Evolutionary conservation across 1,140 invertebrate species (phyloP), one percentile per base, ranked within the genome.

Genomic region (Ptiloglossa arizonensis): DNA sequence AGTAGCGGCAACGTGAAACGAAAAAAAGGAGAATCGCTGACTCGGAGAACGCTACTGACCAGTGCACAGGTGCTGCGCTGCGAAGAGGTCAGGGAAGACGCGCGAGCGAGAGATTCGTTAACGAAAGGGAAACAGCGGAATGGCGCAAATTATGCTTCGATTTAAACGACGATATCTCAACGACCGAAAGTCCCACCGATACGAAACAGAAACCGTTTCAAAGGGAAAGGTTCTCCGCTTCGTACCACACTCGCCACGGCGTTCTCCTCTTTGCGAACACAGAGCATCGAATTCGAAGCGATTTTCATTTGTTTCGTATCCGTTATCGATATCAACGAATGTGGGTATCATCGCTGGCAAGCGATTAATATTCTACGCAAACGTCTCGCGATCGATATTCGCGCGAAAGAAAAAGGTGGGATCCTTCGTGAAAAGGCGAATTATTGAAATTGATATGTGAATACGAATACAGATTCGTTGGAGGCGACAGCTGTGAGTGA

Each of bases 161-260:
- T 64, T 64, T 29, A 29, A 44, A 15, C 6, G 11, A 4, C 17
- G 3, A 46, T 63, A 63, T 63, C 59, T 64, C n/a, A 15, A n/a
- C 9, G 1, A n/a, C 44, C 22, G 19, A 52, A 8, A 0, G 15
- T 2, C 44, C 3, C 35, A 63, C 24, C n/a, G 17, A 3, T n/a
- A 8, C 5, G 41, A 19, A 48, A 62, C 56, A 62, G 35, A 62
- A 5, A 13, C 11, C 15, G 1, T 13, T 24, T 48, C 35, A 15
- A 72, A 48, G 41, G 19, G n/a, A 1, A 50, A 0, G 0, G 6
- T 60, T 19, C n/a, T 0, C 1, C 35, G 35, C n/a, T 35, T 8
- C 11, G 1, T 22, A 2, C 0, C 0, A 0, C 5, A 1, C 1
- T 1, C n/a, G 1, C 0, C 0, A 8, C 11, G 11, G 29, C 27